Percentiles rank a stretch among this genome's conserved stretches.
Evolutionary conservation across 1,140 invertebrate species (phyloP).

Genomic region (Belonocnema kinseyi): DNA sequence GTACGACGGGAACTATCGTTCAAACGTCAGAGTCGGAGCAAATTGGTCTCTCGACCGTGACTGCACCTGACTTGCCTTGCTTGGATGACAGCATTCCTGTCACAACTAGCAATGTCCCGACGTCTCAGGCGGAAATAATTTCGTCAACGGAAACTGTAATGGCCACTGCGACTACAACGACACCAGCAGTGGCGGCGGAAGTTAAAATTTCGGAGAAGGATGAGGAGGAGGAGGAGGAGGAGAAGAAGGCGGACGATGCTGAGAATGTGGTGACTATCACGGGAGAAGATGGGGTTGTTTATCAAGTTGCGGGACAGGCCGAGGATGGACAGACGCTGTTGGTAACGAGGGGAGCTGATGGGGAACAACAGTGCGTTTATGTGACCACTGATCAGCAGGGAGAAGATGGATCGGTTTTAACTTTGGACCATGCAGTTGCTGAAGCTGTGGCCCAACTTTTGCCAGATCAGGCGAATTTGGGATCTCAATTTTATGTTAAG

Average conservation of each 20-base stretch:
- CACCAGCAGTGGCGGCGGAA: constrained; percentile 45
- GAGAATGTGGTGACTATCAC: constrained; percentile 75
- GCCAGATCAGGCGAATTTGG: constrained; percentile 70
- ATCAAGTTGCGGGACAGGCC: constrained; percentile 84
- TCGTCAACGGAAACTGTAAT: constrained; percentile 32
- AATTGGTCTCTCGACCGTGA: constrained; percentile 63
- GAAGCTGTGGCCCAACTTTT: constrained; percentile 77
- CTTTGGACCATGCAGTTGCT: constrained; percentile 79
- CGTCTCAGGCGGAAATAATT: constrained; percentile 37
- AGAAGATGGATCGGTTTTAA: constrained; percentile 79
- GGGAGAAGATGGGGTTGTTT: constrained; percentile 76
- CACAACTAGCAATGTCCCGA: constrained; percentile 36
- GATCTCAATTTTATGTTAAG: constrained; percentile 77
- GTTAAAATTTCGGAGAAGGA: constrained; percentile 53
- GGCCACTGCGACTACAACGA: constrained; percentile 12
- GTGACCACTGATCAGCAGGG: constrained; percentile 81
- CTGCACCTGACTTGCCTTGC: constrained; percentile 73
- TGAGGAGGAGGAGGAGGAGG: constrained; percentile 39
- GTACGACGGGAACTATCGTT: constrained; percentile 79
- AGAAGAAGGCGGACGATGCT: constrained; percentile 60
- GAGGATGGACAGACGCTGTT: constrained; percentile 85
- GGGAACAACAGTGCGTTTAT: constrained; percentile 83
- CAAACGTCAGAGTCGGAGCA: constrained; percentile 53
- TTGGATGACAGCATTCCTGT: constrained; percentile 62
- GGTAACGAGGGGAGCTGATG: constrained; percentile 79